phyloP scores from a whole-genome alignment of 2,797 vertebrate genomes.

The Microctenopoma steveboyesi region DNA sequence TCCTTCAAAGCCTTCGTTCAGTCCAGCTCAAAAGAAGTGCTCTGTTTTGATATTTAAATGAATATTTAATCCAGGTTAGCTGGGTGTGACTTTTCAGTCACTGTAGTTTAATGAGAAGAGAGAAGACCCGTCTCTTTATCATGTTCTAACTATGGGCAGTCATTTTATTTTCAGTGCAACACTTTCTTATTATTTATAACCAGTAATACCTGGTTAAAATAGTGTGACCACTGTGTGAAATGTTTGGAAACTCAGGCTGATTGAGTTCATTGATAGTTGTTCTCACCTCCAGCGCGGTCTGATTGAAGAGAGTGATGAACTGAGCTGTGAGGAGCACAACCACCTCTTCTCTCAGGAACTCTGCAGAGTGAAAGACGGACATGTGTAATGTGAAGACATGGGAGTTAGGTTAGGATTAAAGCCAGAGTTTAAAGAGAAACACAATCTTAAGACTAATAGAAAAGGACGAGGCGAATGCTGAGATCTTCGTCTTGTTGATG shows the following conservation, averaged over 20 bases:
- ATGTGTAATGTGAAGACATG: slow-evolving; percentile 34
- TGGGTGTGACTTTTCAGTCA: slow-evolving; percentile 8
- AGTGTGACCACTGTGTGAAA: slow-evolving; percentile 53
- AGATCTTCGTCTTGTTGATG: slow-evolving; percentile 28
- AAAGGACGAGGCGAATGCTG: slow-evolving; percentile 29
- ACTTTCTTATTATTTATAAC: slow-evolving; percentile 10
- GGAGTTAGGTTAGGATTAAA: slow-evolving; percentile 25
- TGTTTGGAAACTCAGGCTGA: slow-evolving; percentile 60
- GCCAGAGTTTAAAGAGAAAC: slow-evolving; percentile 34
- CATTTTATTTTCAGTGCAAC: slow-evolving; percentile 10
- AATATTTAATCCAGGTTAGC: slow-evolving; percentile 31
- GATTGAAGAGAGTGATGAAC: slow-evolving; percentile 91
- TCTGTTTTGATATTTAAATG: slow-evolving; percentile 44
- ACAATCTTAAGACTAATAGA: slow-evolving; percentile 34
- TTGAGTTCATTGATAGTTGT: slow-evolving; percentile 56
- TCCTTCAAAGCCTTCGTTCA: slow-evolving; percentile 26
- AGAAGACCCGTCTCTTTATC: slow-evolving; percentile 15
- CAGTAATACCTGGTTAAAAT: slow-evolving; percentile 28
- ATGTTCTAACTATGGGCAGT: slow-evolving; percentile 15
- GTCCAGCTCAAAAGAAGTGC: slow-evolving; percentile 36
- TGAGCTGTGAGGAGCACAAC: slow-evolving; percentile 88
- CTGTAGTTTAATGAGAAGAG: slow-evolving; percentile 19
- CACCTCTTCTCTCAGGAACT: slow-evolving; percentile 88
- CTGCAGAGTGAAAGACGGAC: slow-evolving; percentile 65
- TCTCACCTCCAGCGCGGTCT: slow-evolving; percentile 88